Percentiles rank a stretch among this genome's conserved stretches.
Evolutionary conservation across 2,888 invertebrate species (phyloP).

Genomic region (Cephus runcator): DNA sequence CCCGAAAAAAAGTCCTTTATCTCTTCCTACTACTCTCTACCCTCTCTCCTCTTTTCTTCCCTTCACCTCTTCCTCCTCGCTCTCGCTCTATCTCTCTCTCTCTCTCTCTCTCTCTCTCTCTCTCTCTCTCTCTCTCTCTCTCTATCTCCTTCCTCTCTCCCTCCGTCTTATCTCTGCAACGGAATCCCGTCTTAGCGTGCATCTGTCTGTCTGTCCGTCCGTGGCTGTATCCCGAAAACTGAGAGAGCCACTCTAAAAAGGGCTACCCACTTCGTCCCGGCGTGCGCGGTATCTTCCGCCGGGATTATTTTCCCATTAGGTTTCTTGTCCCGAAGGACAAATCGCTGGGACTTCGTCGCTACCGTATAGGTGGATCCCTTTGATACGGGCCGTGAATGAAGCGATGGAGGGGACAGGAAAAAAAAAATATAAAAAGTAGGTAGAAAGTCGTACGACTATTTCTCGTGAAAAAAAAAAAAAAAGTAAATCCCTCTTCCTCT

Average conservation of each 20-base stretch:
- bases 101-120: background rate
- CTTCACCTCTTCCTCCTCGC: background rate
- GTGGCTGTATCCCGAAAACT: background rate
- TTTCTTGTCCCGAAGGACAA: constrained; percentile 48
- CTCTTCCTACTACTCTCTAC: background rate
- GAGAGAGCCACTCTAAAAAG: background rate
- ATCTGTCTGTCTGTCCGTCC: background rate
- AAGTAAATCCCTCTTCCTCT: background rate
- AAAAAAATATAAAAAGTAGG: background rate
- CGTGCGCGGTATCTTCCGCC: background rate
- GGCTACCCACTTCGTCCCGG: background rate
- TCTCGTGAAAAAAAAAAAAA: background rate
- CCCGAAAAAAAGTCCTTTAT: background rate
- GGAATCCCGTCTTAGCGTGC: constrained; percentile 18
- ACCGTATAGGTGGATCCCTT: no score
- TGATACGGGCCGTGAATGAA: background rate
- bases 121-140: no score
- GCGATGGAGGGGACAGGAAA: background rate
- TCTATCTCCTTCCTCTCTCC: background rate
- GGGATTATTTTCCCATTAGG: constrained; percentile 62
- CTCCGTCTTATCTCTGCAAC: constrained; percentile 17
- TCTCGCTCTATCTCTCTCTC: background rate
- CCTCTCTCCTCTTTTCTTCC: background rate
- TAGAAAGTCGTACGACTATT: background rate
- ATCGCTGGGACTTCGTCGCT: constrained; percentile 35